Evolutionary conservation across 2,888 invertebrate genomes (phyloP).

Genomic region (Phymatocera aterrima): DNA sequence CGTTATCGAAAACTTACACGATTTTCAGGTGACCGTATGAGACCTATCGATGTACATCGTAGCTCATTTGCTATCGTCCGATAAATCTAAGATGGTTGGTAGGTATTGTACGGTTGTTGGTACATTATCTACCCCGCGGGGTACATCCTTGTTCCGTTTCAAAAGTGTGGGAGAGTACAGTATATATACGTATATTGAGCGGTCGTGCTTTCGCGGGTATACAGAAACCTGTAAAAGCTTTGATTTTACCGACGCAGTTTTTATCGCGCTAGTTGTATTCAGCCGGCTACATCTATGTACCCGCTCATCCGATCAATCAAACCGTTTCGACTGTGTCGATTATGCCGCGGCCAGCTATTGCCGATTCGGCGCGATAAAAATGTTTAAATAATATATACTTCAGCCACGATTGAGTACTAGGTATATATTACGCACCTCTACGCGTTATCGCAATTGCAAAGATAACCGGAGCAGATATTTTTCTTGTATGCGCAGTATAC

Average conservation of each 20-base stretch:
- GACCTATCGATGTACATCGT: background rate
- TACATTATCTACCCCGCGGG: slow-evolving; percentile 21
- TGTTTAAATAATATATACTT: too few relatives aligned
- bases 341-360: background rate
- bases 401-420: too few relatives aligned
- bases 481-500: too few relatives aligned
- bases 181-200: slow-evolving; percentile 6
- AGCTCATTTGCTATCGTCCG: background rate
- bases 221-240: slow-evolving; percentile 31
- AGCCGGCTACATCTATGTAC: background rate
- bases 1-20: too few relatives aligned
- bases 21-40: too few relatives aligned
- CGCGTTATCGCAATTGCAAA: too few relatives aligned
- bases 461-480: too few relatives aligned
- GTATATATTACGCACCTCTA: too few relatives aligned
- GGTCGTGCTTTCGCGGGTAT: slow-evolving; percentile 8
- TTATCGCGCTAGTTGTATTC: background rate
- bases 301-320: background rate
- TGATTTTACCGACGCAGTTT: slow-evolving; percentile 38
- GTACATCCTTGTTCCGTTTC: background rate
- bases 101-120: background rate
- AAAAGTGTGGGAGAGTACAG: too few relatives aligned
- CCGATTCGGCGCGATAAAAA: too few relatives aligned
- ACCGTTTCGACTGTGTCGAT: background rate
- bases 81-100: background rate